These are phyloP conservation scores for Carduelis carduelis DNA, from an alignment of 2,797 vertebrate genomes.

Conservation along the genomic window DNA sequence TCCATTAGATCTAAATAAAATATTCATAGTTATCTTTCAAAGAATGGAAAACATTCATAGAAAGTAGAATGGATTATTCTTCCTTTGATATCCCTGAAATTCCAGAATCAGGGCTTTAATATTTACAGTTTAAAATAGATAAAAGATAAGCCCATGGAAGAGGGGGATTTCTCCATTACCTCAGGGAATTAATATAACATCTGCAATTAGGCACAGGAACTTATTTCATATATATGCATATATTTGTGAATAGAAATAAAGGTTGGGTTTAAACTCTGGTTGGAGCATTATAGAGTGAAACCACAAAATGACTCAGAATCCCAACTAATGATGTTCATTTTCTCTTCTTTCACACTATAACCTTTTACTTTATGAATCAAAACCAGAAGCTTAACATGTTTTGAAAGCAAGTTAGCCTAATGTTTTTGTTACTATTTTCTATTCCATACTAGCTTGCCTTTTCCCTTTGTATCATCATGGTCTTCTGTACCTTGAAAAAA, in stretches of 20 bases:
- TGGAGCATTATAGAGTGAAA: background rate
- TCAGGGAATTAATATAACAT: background rate
- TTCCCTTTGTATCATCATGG: background rate
- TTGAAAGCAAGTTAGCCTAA: background rate
- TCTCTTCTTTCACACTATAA: background rate
- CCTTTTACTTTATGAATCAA: background rate
- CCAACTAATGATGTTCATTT: background rate
- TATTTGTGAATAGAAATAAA: background rate
- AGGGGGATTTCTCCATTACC: slow-evolving; percentile 9
- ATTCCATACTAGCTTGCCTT: background rate
- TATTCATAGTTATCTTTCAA: background rate
- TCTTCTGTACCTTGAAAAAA: background rate
- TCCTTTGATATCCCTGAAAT: slow-evolving; percentile 13
- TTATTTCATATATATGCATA: background rate
- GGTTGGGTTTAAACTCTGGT: background rate
- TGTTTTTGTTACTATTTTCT: background rate
- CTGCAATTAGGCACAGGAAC: background rate
- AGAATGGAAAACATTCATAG: background rate
- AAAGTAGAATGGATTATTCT: background rate
- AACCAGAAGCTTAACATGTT: background rate
- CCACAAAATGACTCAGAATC: background rate
- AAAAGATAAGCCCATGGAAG: background rate
- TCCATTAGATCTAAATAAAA: slow-evolving; percentile 2
- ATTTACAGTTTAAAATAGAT: slow-evolving; percentile 4
- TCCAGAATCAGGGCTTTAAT: background rate